Conservation (phyloP, 2,888 invertebrate species). For the Ochropleura leucogaster region DNA sequence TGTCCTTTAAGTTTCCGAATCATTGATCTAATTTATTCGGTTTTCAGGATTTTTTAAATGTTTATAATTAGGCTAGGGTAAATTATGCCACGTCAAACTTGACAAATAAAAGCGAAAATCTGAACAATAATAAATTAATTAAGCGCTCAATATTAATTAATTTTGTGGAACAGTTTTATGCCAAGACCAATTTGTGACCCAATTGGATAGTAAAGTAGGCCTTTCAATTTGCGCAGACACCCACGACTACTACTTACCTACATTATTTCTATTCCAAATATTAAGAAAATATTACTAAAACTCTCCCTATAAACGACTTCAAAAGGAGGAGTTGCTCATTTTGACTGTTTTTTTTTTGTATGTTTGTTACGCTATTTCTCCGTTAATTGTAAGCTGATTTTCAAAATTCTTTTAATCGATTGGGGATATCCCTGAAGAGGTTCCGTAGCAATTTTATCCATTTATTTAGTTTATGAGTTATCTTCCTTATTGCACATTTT, state of each 20-base stretch:
- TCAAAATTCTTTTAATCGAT: too few species aligned
- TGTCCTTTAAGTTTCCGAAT: slow-evolving; percentile 15
- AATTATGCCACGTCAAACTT: slow-evolving; percentile 5
- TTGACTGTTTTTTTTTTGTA: too few species aligned
- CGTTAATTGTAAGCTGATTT: too few species aligned
- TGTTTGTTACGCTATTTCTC: too few species aligned
- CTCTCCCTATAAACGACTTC: not conserved
- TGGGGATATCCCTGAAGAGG: too few species aligned
- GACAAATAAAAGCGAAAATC: not conserved
- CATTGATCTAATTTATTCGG: not conserved
- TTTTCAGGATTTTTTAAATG: not conserved
- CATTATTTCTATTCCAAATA: slow-evolving; percentile 13
- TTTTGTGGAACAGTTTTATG: slow-evolving; percentile 11
- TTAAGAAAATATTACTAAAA: slow-evolving; percentile 7
- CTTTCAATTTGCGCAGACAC: slow-evolving; percentile 1
- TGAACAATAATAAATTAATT: not conserved
- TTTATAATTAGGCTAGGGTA: not conserved
- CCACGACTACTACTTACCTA: slow-evolving; percentile 9
- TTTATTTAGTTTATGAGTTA: too few species aligned
- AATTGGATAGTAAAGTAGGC: not conserved
- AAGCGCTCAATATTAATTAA: not conserved
- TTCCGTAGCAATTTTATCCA: too few species aligned
- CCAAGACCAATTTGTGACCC: not conserved
- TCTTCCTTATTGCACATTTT: too few species aligned
- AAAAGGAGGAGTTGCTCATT: too few species aligned